Conservation (phyloP, 2,888 invertebrate genomes). For the Oligia strigilis region DNA sequence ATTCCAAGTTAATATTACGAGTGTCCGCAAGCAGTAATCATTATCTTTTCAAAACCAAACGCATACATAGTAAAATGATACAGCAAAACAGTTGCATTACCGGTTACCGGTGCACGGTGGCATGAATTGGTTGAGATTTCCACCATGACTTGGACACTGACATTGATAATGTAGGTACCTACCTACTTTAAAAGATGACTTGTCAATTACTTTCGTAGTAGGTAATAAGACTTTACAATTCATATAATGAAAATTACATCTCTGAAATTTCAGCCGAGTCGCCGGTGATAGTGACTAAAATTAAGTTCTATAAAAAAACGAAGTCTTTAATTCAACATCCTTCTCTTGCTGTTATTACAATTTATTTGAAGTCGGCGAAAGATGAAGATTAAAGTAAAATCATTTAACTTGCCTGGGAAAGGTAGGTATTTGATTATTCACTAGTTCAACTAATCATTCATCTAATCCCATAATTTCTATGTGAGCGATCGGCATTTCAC, state of each 20-base stretch:
- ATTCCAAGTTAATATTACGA: neutral
- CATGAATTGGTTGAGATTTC: no score
- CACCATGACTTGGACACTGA: neutral
- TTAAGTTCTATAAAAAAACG: neutral
- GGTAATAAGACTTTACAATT: neutral
- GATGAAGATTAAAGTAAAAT: neutral
- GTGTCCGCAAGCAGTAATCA: neutral
- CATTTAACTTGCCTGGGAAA: no score
- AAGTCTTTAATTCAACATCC: neutral
- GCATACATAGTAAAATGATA: neutral
- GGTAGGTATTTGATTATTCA: neutral
- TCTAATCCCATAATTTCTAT: neutral
- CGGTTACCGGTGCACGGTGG: no score
- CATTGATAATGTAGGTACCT: no score
- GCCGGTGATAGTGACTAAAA: neutral
- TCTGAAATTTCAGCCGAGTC: neutral
- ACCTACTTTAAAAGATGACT: neutral
- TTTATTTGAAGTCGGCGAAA: neutral
- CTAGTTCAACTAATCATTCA: neutral
- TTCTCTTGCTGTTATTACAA: neutral
- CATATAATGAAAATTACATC: neutral
- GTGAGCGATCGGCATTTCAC: slow-evolving; percentile 18
- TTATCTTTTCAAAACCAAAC: neutral
- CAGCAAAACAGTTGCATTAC: no score
- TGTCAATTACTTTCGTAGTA: neutral